These are phyloP conservation scores for Nysson spinosus DNA, from an alignment of 2,888 invertebrate genomes.

Conservation along the genomic window DNA sequence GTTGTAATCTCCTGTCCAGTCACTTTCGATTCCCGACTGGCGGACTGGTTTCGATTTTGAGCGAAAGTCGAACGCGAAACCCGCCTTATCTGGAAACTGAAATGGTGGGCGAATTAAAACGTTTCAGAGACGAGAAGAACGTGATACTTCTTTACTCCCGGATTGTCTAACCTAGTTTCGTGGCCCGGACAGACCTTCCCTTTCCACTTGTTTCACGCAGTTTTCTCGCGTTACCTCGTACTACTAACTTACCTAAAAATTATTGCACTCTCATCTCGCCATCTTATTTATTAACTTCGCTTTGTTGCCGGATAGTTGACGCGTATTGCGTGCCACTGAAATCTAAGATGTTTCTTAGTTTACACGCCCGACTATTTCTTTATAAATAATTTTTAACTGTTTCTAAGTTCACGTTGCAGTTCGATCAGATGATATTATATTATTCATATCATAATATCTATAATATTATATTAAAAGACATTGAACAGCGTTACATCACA, in stretches of 20 bases:
- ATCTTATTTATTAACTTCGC: conserved; percentile 11
- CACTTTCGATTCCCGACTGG: conserved; percentile 52
- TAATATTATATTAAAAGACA: too few relatives aligned
- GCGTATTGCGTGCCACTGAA: conserved; percentile 6
- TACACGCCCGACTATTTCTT: too few relatives aligned
- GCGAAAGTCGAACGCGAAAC: conserved; percentile 41
- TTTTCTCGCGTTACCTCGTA: conserved; percentile 29
- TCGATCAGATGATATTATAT: too few relatives aligned
- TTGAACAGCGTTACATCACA: too few relatives aligned
- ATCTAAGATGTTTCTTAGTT: not conserved
- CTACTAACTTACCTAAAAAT: conserved; percentile 33
- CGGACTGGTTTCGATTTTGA: conserved; percentile 56
- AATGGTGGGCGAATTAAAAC: conserved; percentile 1
- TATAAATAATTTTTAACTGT: too few relatives aligned
- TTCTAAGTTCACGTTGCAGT: too few relatives aligned
- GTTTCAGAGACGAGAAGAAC: conserved; percentile 45
- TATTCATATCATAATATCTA: too few relatives aligned
- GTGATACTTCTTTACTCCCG: conserved; percentile 26
- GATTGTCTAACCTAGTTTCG: conserved; percentile 43
- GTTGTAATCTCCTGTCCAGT: conserved; percentile 31
- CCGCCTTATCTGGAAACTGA: not conserved
- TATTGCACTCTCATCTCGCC: conserved; percentile 7
- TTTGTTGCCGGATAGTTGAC: not conserved
- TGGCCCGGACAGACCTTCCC: conserved; percentile 18
- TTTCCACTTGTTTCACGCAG: conserved; percentile 10